phyloP scores from a whole-genome alignment of 2,888 invertebrate genomes.

The Netelia melanura region DNA sequence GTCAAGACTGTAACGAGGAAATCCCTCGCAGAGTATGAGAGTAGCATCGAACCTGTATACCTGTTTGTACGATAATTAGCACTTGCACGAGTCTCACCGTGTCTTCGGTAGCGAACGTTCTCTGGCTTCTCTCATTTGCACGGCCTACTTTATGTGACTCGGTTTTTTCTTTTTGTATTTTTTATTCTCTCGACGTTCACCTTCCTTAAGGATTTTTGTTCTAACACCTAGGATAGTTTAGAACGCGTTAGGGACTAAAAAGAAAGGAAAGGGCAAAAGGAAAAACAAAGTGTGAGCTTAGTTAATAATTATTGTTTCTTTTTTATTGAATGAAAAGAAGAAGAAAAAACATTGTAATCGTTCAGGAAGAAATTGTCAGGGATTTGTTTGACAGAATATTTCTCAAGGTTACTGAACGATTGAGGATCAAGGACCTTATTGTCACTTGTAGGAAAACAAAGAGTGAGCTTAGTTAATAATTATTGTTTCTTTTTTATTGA shows the following conservation, averaged over 20 bases:
- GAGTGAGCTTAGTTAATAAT: too few species aligned
- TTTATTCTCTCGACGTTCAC: slow-evolving; percentile 42
- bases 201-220: background rate
- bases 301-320: background rate
- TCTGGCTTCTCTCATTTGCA: slow-evolving; percentile 75
- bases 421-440: too few species aligned
- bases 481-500: background rate
- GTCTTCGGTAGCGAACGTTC: slow-evolving; percentile 55
- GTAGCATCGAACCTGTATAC: slow-evolving; percentile 73
- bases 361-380: too few species aligned
- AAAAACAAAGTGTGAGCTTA: too few species aligned
- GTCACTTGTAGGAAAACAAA: too few species aligned
- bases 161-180: slow-evolving; percentile 33
- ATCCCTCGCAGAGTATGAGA: background rate
- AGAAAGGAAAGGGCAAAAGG: too few species aligned
- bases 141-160: slow-evolving; percentile 77
- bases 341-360: background rate
- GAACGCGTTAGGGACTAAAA: too few species aligned
- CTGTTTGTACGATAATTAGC: slow-evolving; percentile 82
- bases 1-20: background rate
- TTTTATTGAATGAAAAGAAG: background rate
- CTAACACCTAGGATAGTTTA: slow-evolving; percentile 9
- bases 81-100: slow-evolving; percentile 71
- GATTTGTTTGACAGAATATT: too few species aligned
- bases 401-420: too few species aligned